Percentiles rank a stretch among this genome's conserved stretches.
Evolutionary conservation across 2,113 vertebrate genomes (phyloP).

Genomic region (Rhinolophus sinicus): DNA sequence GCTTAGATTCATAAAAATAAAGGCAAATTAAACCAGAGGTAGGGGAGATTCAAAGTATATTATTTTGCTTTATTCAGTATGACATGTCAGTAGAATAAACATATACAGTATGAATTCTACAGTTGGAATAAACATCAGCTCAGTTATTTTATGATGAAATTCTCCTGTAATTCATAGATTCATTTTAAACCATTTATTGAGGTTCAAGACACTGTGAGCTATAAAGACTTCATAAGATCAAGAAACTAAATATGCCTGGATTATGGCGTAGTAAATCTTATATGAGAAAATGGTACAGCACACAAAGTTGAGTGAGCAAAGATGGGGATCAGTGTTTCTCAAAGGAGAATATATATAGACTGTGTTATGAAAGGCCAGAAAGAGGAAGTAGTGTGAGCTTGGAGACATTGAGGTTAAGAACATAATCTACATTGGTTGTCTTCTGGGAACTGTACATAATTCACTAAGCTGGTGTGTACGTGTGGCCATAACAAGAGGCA

Average conservation of each 20-base stretch:
- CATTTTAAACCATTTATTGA: slow-evolving; percentile 20
- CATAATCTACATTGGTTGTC: background rate
- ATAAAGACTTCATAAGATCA: background rate
- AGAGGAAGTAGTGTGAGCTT: background rate
- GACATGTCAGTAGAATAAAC: background rate
- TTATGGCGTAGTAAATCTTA: background rate
- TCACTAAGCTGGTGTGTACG: background rate
- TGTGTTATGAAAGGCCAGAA: background rate
- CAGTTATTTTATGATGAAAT: slow-evolving; percentile 33
- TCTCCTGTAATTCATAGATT: background rate
- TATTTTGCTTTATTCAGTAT: background rate
- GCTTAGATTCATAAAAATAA: slow-evolving; percentile 65
- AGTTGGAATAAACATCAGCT: background rate
- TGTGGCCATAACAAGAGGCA: background rate
- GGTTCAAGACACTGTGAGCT: background rate
- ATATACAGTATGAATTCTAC: background rate
- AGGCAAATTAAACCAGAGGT: background rate
- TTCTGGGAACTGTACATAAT: background rate
- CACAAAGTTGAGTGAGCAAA: background rate
- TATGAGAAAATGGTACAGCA: background rate
- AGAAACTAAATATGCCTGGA: background rate
- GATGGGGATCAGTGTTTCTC: background rate
- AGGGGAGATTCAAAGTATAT: background rate
- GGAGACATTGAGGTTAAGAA: background rate
- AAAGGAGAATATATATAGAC: background rate